A percentile compares a stretch with the other conserved stretches of the same genome.
phyloP scores from a whole-genome alignment of 92 coral and sea anemone genomes.

The Palythoa heliodiscus region DNA sequence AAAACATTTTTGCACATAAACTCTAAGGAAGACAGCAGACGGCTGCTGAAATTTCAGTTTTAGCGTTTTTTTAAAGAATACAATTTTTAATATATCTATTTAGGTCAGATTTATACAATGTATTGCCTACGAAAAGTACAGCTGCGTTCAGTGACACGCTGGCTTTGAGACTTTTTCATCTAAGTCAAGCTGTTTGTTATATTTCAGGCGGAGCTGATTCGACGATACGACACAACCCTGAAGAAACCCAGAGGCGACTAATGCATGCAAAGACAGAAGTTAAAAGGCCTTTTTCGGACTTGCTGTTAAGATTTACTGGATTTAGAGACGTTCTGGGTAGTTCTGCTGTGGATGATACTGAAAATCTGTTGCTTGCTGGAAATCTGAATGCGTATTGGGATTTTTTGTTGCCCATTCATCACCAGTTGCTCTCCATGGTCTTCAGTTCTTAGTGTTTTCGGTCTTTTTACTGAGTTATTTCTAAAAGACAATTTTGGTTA shows the following conservation, averaged over 20 bases:
- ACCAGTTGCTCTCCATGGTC: background rate
- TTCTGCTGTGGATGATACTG: background rate
- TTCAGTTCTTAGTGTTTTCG: background rate
- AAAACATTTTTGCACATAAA: too few species aligned
- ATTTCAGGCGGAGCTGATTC: constrained; percentile 93
- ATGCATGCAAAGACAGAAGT: background rate
- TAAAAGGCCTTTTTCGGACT: background rate
- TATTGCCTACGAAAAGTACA: too few species aligned
- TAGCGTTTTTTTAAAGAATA: too few species aligned
- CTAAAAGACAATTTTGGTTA: background rate
- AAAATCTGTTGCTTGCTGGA: background rate
- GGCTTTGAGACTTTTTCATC: background rate
- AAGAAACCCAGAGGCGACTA: constrained; percentile 97
- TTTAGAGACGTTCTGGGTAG: background rate
- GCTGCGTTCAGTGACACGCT: too few species aligned
- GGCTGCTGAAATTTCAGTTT: too few species aligned
- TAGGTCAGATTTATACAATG: too few species aligned
- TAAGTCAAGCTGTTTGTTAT: background rate
- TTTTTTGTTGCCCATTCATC: background rate
- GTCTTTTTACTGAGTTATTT: background rate
- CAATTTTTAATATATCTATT: too few species aligned
- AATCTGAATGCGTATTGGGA: background rate
- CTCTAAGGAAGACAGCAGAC: too few species aligned
- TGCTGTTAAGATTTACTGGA: background rate
- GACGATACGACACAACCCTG: constrained; percentile 96